Base-by-base conservation (phyloP, 2,888 invertebrate species). In the Ophion ventricosus region DNA sequence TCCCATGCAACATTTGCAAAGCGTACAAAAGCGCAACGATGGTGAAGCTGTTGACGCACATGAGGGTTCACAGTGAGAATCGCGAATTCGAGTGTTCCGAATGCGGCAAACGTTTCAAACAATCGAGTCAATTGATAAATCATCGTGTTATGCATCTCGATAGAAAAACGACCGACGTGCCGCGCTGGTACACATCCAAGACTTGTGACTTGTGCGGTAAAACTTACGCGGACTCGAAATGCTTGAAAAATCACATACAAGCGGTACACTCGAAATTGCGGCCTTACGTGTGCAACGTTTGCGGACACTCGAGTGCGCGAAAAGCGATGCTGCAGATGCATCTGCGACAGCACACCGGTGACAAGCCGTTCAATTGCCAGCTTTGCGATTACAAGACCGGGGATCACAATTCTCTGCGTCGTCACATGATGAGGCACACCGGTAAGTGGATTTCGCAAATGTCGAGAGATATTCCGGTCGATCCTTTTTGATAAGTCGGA, bases 341-440 rank as follows among this genome's bases (percentile, higher is more conserved):
- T 91, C 94, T 96, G 88, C 94, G 97, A 14, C 96, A 96, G 87
- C 97, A 97, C 88, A 97, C 97, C 0, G 96, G 97, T 3, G 97
- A 97, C 88, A 97, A 97, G 90, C 97, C 97, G 0, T 95, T 96
- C 87, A 94, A 95, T 75, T 97, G 97, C 90, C 94, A 95, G 54
- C 92, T 94, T 26, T 97, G 97, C 90, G 94, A 95, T 11, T 97
- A 96, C 91, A 94, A 94, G 84, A 96, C 97, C 2, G 95, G 96
- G 0, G 97, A 97, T 93, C 97, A 96, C 87, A 97, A 97, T 91
- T 96, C 96, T 2, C 93, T 97, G 77, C 93, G 96, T 89, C 95
- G 94, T 90, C 96, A 95, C 93, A 95, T 93, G 90, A 95, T 96
- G 95, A 94, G 95, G 87, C 95, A 95, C 90, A 95, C 95, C 5